A percentile compares a stretch with the other conserved stretches of the same genome.
phyloP scores from a whole-genome alignment of 1,140 invertebrate species.

The Trypoxylus dichotomus region DNA sequence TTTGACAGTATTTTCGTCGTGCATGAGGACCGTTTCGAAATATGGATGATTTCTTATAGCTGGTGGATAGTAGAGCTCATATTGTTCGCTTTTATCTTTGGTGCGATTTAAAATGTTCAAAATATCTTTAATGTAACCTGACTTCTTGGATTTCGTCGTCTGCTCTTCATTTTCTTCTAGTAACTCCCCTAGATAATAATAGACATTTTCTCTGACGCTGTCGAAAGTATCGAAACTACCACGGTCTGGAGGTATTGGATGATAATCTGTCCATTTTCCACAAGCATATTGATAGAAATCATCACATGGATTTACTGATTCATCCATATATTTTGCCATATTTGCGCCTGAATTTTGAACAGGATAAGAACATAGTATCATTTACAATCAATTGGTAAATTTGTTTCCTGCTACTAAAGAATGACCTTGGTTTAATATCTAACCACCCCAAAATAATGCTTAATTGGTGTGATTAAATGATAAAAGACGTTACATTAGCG shows the following conservation, averaged over 20 bases:
- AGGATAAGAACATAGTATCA: too few species aligned
- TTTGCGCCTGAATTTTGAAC: slow-evolving; percentile 55
- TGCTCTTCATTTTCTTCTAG: slow-evolving; percentile 58
- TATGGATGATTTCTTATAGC: neutral
- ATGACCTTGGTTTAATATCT: too few species aligned
- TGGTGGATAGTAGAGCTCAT: neutral
- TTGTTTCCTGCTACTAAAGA: too few species aligned
- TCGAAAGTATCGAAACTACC: slow-evolving; percentile 82
- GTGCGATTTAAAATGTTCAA: neutral
- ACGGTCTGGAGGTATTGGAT: slow-evolving; percentile 84
- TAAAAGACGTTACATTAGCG: too few species aligned
- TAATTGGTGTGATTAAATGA: too few species aligned
- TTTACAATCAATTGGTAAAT: too few species aligned
- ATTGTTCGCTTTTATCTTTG: neutral
- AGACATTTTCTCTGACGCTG: slow-evolving; percentile 75
- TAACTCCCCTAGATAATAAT: slow-evolving; percentile 68
- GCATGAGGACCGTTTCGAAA: slow-evolving; percentile 6
- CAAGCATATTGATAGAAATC: slow-evolving; percentile 93
- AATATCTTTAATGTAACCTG: neutral
- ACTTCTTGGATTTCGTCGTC: neutral
- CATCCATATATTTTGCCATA: slow-evolving; percentile 80
- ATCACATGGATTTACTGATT: slow-evolving; percentile 75
- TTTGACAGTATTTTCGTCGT: neutral
- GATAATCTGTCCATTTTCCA: slow-evolving; percentile 80
- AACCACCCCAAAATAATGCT: too few species aligned